Evolutionary conservation across 2,888 invertebrate genomes (phyloP), one percentile per base, ranked within the genome.

Genomic region (Sesia apiformis): DNA sequence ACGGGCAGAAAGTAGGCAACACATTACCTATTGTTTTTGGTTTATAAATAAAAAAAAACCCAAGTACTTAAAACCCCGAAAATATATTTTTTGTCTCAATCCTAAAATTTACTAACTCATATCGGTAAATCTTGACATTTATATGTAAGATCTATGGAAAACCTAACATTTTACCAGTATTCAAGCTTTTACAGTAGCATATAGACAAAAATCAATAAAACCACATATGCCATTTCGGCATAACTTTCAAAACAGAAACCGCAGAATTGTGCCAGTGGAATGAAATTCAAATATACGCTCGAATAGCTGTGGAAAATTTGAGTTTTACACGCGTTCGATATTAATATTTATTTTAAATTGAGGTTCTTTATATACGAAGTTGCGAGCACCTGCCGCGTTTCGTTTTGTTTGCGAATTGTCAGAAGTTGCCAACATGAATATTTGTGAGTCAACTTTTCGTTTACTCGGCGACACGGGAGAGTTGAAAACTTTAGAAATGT

Each of bases 351-450:
- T 46, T 46, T 46, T 46, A 46, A 23, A 23, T 23, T 23, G 8
- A 46, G 46, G 8, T 4, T 46, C n/a, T 23, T n/a, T n/a, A n/a
- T n/a, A 23, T 8, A 23, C 5, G 23, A 7, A 46, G 4, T 70
- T 70, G 51, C 64, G 64, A 65, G 60, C 70, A 73, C 70, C 72
- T 72, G 72, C 61, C 65, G 64, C 66, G 62, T 65, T 58, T 63
- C 64, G 64, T 64, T 67, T 70, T 65, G 67, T 67, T 67, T 67
- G 61, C 62, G 63, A 66, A 70, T 70, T 67, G 64, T 63, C 69
- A 60, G 59, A 61, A 70, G 62, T 70, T 72, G 57, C 46, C 58
- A 60, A 63, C 60, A 60, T 59, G 61, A 63, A 63, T 71, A 68
- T 56, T 55, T 58, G 53, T 41, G 54, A 53, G 23, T 8, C 53